These are phyloP conservation scores for Coccyzus lansbergi DNA, from an alignment of 2,797 vertebrate species.

Conservation along the genomic window DNA sequence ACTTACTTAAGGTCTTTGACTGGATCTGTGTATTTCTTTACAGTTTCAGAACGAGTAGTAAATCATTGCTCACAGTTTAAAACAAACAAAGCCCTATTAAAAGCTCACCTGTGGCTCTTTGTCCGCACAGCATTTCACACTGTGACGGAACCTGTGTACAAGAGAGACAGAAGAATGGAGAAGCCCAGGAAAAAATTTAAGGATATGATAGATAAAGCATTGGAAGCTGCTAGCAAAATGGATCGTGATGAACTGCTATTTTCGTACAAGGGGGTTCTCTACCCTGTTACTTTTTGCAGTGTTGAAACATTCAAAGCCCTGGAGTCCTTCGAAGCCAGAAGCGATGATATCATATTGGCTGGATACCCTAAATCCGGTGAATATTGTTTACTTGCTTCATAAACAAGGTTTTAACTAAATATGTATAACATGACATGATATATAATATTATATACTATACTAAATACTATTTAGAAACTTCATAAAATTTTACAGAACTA, in stretches of 20 bases:
- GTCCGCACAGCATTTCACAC: neutral
- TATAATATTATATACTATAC: too few relatives aligned
- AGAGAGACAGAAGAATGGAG: neutral
- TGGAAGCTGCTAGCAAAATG: conserved; percentile 24
- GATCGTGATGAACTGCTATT: conserved; percentile 75
- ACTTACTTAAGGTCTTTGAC: neutral
- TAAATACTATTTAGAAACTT: neutral
- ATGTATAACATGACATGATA: neutral
- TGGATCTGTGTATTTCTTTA: neutral
- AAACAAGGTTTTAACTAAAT: neutral
- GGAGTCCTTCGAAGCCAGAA: conserved; percentile 65
- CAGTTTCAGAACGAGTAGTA: neutral
- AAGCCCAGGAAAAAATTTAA: neutral
- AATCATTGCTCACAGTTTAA: neutral
- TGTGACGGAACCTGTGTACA: neutral
- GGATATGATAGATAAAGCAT: neutral
- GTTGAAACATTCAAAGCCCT: conserved; percentile 70
- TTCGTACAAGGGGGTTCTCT: conserved; percentile 75
- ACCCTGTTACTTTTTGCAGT: conserved; percentile 67
- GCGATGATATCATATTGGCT: conserved; percentile 72
- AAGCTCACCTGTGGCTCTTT: neutral
- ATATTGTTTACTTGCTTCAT: neutral
- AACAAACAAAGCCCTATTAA: neutral
- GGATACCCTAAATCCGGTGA: conserved; percentile 78
- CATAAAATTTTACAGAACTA: neutral